A percentile compares a stretch with the other conserved stretches of the same genome.
These are phyloP conservation scores for Psilanteris sp. DNA, from an alignment of 1,140 invertebrate genomes.

Conservation along the genomic window DNA sequence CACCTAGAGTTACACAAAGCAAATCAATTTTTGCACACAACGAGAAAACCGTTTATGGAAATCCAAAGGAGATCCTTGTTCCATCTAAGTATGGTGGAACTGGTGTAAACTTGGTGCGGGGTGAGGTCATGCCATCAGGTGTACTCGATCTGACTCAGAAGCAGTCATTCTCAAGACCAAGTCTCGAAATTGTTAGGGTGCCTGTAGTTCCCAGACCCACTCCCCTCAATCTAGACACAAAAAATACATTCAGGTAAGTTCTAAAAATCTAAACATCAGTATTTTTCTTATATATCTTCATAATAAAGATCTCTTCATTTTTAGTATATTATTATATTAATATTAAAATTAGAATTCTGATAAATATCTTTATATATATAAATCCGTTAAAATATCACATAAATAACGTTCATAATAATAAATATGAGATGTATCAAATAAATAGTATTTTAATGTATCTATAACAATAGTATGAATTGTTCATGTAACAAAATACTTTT, in stretches of 20 bases:
- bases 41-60: constrained; percentile 85
- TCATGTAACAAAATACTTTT: too few relatives aligned
- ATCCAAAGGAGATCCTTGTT: constrained; percentile 84
- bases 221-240: constrained; percentile 72
- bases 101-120: constrained; percentile 27
- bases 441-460: too few relatives aligned
- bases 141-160: constrained; percentile 75
- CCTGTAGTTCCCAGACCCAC: constrained; percentile 76
- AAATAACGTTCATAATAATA: too few relatives aligned
- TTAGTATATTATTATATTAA: too few relatives aligned
- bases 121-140: constrained; percentile 43
- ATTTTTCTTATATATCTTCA: too few relatives aligned
- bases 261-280: too few relatives aligned
- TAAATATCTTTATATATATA: too few relatives aligned
- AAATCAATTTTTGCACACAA: constrained; percentile 83
- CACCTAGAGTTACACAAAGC: constrained; percentile 83
- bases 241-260: constrained; percentile 55
- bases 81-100: constrained; percentile 72
- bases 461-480: too few relatives aligned
- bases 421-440: too few relatives aligned
- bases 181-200: constrained; percentile 77
- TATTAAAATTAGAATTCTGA: too few relatives aligned
- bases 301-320: too few relatives aligned
- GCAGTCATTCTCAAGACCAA: constrained; percentile 69
- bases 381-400: too few relatives aligned